phyloP scores from a whole-genome alignment of 2,888 invertebrate genomes.

The Catocala sponsa region DNA sequence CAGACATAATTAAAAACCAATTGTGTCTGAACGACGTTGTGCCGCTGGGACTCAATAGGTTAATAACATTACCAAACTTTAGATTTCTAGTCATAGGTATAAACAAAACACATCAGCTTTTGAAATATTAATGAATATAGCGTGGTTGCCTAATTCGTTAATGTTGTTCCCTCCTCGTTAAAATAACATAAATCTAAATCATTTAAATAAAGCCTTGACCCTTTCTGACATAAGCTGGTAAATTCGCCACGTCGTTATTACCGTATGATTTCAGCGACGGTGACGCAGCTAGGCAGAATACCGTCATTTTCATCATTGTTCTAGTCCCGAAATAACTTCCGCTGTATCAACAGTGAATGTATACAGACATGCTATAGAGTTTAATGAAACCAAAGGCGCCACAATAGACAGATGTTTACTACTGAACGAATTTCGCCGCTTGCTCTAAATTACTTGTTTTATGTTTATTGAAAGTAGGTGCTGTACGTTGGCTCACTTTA shows the following conservation, averaged over 20 bases:
- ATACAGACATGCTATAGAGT: slow-evolving; percentile 15
- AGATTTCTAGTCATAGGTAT: too few relatives aligned
- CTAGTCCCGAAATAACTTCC: slow-evolving; percentile 30
- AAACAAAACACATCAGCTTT: background rate
- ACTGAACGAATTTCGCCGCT: slow-evolving; percentile 36
- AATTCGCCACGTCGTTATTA: slow-evolving; percentile 20
- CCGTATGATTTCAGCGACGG: slow-evolving; percentile 12
- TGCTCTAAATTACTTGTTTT: slow-evolving; percentile 41
- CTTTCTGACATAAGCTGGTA: slow-evolving; percentile 15
- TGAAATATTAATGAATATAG: background rate
- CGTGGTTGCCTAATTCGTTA: background rate
- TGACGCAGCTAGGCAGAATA: background rate
- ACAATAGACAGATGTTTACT: slow-evolving; percentile 42
- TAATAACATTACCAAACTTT: too few relatives aligned
- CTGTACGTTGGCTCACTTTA: slow-evolving; percentile 13
- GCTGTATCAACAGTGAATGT: slow-evolving; percentile 19
- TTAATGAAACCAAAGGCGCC: slow-evolving; percentile 32
- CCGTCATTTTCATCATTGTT: slow-evolving; percentile 26
- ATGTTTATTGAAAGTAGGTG: slow-evolving; percentile 18
- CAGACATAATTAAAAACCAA: too few relatives aligned
- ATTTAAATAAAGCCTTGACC: slow-evolving; percentile 11
- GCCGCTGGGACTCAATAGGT: too few relatives aligned
- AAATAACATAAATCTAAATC: slow-evolving; percentile 37
- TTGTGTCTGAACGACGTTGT: too few relatives aligned
- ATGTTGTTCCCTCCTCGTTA: slow-evolving; percentile 9